phyloP scores from a whole-genome alignment of 2,113 vertebrate genomes.

The Odobenus rosmarus region DNA sequence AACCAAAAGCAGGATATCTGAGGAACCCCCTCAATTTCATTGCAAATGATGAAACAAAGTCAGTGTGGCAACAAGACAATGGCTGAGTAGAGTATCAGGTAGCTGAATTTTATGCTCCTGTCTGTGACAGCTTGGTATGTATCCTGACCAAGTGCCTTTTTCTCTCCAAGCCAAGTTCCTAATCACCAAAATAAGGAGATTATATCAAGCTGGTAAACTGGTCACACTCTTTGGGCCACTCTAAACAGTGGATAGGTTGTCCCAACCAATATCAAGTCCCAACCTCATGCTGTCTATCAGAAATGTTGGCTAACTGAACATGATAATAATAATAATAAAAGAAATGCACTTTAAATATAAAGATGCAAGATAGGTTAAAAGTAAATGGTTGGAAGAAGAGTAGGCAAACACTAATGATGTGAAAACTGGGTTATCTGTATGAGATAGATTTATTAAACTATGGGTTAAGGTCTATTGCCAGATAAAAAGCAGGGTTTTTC shows the following conservation, averaged over 20 bases:
- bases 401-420: neutral
- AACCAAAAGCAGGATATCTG: neutral
- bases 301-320: neutral
- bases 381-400: neutral
- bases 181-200: neutral
- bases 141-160: neutral
- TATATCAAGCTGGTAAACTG: neutral
- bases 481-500: neutral
- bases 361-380: neutral
- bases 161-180: neutral
- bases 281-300: neutral
- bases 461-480: neutral
- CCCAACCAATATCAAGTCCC: neutral
- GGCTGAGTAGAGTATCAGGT: neutral
- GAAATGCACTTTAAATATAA: neutral
- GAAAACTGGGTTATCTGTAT: neutral
- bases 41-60: neutral
- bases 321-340: neutral
- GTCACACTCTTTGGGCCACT: fast-evolving
- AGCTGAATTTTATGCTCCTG: neutral
- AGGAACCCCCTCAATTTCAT: neutral
- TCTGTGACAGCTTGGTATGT: neutral
- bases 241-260: neutral
- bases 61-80: neutral
- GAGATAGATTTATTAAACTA: neutral